phyloP scores from a whole-genome alignment of 2,797 vertebrate genomes.

The Sandelia bainsii region DNA sequence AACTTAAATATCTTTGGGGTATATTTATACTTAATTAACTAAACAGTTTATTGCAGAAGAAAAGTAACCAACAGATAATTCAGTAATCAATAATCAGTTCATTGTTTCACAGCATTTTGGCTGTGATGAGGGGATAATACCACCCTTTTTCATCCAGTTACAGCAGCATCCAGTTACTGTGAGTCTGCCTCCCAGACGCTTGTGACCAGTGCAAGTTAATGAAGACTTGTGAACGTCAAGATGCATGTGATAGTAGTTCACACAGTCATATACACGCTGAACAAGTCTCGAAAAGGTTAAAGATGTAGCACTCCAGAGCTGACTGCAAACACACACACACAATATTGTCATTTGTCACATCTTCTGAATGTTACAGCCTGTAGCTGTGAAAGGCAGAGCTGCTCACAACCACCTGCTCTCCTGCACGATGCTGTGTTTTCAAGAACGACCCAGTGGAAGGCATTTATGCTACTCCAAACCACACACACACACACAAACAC shows the following conservation, averaged over 20 bases:
- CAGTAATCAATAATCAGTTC: not conserved
- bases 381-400: conserved; percentile 11
- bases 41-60: not conserved
- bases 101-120: not conserved
- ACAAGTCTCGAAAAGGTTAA: conserved; percentile 16
- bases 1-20: too few relatives aligned
- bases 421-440: conserved; percentile 27
- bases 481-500: not conserved
- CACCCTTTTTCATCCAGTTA: not conserved
- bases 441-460: conserved; percentile 21
- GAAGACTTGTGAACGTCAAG: conserved; percentile 16
- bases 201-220: conserved; percentile 24
- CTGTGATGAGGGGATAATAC: not conserved
- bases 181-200: conserved; percentile 35
- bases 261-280: conserved; percentile 6
- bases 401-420: conserved; percentile 44
- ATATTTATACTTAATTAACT: too few relatives aligned
- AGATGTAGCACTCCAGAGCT: conserved; percentile 8
- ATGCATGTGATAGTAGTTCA: conserved; percentile 10
- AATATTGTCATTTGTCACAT: conserved; percentile 35
- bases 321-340: conserved; percentile 14
- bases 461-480: not conserved
- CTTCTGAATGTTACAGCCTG: conserved; percentile 15
- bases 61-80: too few relatives aligned
- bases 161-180: not conserved